Conservation (phyloP, 1,140 invertebrate genomes). For the Zophobas morio region DNA sequence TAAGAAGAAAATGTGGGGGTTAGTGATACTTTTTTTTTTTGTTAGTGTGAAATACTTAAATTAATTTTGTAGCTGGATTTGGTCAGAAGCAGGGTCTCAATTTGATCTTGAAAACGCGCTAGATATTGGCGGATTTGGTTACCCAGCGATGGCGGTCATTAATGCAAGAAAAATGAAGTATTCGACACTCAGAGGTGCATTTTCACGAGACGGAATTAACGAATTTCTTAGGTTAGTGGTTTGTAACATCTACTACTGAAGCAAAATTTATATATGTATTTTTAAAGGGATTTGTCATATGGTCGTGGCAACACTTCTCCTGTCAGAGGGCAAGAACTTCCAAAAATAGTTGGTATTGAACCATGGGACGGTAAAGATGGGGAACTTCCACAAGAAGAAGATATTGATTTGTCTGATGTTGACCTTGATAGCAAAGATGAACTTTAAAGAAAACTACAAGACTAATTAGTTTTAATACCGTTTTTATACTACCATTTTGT, state of each 20-base stretch:
- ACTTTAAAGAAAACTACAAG: conserved; percentile 72
- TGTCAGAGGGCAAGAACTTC: conserved; percentile 88
- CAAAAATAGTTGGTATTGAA: conserved; percentile 80
- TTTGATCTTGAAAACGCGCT: conserved; percentile 87
- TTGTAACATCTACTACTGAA: conserved; percentile 12
- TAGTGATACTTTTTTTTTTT: conserved; percentile 65
- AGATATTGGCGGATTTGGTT: conserved; percentile 94
- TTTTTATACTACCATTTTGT: conserved; percentile 12
- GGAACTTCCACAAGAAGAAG: conserved; percentile 89
- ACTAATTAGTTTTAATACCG: conserved; percentile 25
- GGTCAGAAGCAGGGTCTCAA: conserved; percentile 97
- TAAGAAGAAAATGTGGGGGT: conserved; percentile 97
- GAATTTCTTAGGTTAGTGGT: conserved; percentile 62
- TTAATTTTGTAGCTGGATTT: conserved; percentile 84
- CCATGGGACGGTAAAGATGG: conserved; percentile 99
- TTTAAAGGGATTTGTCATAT: conserved; percentile 89
- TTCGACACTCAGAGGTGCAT: conserved; percentile 93
- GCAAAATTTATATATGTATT: too few relatives aligned
- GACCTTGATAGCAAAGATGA: conserved; percentile 91
- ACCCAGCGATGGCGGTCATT: conserved; percentile 95
- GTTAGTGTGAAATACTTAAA: conserved; percentile 1
- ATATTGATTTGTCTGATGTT: conserved; percentile 93
- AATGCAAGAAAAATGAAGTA: conserved; percentile 98
- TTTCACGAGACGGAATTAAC: conserved; percentile 91
- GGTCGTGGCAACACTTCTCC: conserved; percentile 94